These are phyloP conservation scores for Caiman crocodilus DNA, from an alignment of 2,797 vertebrate genomes.

Conservation along the genomic window DNA sequence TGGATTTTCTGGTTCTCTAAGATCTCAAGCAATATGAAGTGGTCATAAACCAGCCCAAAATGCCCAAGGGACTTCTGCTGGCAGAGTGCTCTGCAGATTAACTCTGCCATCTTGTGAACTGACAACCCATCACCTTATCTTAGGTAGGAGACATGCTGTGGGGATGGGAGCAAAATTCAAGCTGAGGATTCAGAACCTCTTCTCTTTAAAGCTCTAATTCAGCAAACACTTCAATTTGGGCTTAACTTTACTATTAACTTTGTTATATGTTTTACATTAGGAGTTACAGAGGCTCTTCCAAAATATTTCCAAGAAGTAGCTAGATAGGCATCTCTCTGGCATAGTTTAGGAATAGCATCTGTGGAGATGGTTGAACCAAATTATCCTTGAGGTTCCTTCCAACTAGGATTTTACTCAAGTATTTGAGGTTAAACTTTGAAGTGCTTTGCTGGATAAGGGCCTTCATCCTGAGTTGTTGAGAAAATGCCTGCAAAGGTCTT, in stretches of 20 bases:
- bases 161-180: background rate
- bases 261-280: too few species aligned
- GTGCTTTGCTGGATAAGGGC: background rate
- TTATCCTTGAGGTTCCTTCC: too few species aligned
- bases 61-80: accelerated
- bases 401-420: background rate
- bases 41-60: background rate
- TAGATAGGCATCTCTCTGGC: too few species aligned
- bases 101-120: background rate
- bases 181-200: background rate
- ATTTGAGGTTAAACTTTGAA: background rate
- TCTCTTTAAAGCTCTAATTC: background rate
- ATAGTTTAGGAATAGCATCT: too few species aligned
- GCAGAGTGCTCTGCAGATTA: background rate
- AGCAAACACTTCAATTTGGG: background rate
- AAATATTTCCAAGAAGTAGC: too few species aligned
- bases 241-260: background rate
- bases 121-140: background rate
- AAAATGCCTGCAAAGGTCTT: background rate
- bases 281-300: too few species aligned
- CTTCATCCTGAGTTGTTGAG: background rate
- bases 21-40: background rate
- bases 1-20: background rate
- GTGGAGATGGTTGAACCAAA: too few species aligned
- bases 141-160: background rate